Percentiles rank a stretch among this genome's conserved stretches.
These are phyloP conservation scores for Etheostoma nigrum DNA, from an alignment of 2,797 vertebrate genomes.

Conservation along the genomic window DNA sequence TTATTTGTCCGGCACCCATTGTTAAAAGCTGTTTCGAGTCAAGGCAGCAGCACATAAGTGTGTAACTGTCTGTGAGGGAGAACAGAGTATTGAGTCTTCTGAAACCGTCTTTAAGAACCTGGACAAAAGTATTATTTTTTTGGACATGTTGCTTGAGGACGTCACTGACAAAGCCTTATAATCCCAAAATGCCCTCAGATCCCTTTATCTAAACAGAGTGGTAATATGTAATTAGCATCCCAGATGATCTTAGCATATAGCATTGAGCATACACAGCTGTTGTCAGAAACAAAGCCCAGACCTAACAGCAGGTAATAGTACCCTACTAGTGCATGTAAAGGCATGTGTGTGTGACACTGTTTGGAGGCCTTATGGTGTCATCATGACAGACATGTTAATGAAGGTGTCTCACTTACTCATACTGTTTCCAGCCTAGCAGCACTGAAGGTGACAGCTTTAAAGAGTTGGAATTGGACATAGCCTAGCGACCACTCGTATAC, in stretches of 20 bases:
- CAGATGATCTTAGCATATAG: constrained; percentile 16
- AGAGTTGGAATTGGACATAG: not conserved
- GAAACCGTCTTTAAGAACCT: constrained; percentile 53
- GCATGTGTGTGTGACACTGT: constrained; percentile 38
- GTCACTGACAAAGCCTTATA: constrained; percentile 22
- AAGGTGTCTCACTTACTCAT: constrained; percentile 29
- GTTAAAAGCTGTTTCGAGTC: constrained; percentile 59
- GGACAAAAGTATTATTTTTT: constrained; percentile 46
- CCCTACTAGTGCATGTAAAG: constrained; percentile 22
- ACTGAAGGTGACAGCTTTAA: not conserved
- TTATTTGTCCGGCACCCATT: constrained; percentile 77
- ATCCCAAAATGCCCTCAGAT: constrained; percentile 25
- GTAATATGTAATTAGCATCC: constrained; percentile 31
- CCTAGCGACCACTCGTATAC: not conserved
- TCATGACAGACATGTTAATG: constrained; percentile 41
- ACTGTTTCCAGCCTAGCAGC: constrained; percentile 15
- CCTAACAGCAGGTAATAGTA: constrained; percentile 44
- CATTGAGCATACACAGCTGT: constrained; percentile 21
- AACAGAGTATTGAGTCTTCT: constrained; percentile 31
- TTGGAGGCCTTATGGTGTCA: constrained; percentile 23
- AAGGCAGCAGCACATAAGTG: constrained; percentile 47
- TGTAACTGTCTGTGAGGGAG: constrained; percentile 37
- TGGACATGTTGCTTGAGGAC: constrained; percentile 20
- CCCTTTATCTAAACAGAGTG: constrained; percentile 29
- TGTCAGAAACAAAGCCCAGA: constrained; percentile 32